These are phyloP conservation scores for Thripadectes ignobilis DNA, from an alignment of 2,797 vertebrate species.

Conservation along the genomic window DNA sequence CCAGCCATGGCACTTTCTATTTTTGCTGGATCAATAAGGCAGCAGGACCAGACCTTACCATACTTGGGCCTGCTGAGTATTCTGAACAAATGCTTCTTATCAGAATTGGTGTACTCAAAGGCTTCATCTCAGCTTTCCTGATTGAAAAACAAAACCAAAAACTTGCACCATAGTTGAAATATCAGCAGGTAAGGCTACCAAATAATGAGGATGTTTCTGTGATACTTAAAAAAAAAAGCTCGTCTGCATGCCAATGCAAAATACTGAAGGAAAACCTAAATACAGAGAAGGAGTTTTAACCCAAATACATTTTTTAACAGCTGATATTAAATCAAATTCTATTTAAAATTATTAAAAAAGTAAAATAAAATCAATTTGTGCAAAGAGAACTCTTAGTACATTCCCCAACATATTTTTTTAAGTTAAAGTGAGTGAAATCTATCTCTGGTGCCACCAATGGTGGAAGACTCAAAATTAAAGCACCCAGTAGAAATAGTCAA, in stretches of 20 bases:
- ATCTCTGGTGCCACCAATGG: neutral
- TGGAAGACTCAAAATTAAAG: neutral
- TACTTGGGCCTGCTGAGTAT: neutral
- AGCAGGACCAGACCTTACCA: neutral
- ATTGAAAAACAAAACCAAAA: neutral
- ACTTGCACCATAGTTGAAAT: neutral
- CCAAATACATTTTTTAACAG: neutral
- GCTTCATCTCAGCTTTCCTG: neutral
- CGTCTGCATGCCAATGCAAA: neutral
- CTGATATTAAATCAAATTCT: neutral
- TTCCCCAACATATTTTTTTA: neutral
- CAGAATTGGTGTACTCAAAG: neutral
- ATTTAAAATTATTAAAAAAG: neutral
- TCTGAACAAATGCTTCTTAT: neutral
- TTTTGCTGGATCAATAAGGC: neutral
- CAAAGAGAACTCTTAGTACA: neutral
- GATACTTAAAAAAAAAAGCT: neutral
- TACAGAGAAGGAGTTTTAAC: neutral
- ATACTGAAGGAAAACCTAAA: neutral
- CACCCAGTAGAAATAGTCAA: neutral
- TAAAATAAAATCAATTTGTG: neutral
- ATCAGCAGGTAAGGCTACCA: neutral
- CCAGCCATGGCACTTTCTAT: neutral
- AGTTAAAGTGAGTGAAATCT: neutral
- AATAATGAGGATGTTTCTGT: neutral